These are phyloP conservation scores for Andrena praecox DNA, from an alignment of 2,888 invertebrate species.

Conservation along the genomic window DNA sequence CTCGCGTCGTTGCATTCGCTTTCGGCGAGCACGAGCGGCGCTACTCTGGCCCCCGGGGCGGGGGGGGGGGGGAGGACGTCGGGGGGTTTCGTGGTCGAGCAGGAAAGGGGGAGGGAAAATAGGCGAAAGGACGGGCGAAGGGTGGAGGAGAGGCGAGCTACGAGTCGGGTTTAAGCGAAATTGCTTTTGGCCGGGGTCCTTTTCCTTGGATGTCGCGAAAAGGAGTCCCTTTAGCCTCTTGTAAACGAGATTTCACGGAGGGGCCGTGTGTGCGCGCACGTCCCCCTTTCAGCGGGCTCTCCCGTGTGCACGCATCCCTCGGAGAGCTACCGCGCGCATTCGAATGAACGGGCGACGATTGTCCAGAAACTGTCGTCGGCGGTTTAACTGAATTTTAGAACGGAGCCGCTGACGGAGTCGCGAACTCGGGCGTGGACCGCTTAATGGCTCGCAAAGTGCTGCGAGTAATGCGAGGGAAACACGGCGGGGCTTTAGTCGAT, in stretches of 20 bases:
- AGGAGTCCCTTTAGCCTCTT: conserved; percentile 51
- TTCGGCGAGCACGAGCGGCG: conserved; percentile 19
- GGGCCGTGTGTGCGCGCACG: conserved; percentile 27
- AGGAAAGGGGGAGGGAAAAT: background rate
- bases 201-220: conserved; percentile 52
- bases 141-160: background rate
- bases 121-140: background rate
- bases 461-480: conserved; percentile 20
- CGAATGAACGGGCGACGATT: conserved; percentile 26
- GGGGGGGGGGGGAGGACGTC: background rate
- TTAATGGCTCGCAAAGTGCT: conserved; percentile 44
- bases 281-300: conserved; percentile 52
- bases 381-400: conserved; percentile 43
- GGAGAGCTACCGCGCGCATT: conserved; percentile 2
- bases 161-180: conserved; percentile 58
- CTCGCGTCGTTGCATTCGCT: conserved; percentile 46
- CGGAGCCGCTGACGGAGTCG: conserved; percentile 24
- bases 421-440: conserved; percentile 18
- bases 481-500: conserved; percentile 22
- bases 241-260: conserved; percentile 67
- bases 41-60: conserved; percentile 37
- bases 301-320: conserved; percentile 6
- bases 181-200: conserved; percentile 64
- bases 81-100: background rate
- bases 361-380: conserved; percentile 44